A percentile compares a stretch with the other conserved stretches of the same genome.
These are phyloP conservation scores for Diadegma fenestrale DNA, from an alignment of 2,888 invertebrate genomes.

Conservation along the genomic window DNA sequence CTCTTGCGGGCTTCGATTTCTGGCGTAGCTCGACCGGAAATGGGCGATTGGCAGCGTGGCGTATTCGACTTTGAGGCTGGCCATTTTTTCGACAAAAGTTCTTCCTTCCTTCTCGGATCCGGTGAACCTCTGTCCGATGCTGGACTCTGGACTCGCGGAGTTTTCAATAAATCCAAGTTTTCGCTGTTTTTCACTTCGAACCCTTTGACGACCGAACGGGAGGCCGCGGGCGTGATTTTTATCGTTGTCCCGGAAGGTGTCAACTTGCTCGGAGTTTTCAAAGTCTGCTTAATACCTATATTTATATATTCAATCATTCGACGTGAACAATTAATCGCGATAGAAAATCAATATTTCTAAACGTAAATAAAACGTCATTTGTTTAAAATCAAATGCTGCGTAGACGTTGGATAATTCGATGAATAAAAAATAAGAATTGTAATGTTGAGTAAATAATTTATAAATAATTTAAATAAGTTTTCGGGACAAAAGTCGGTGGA, in stretches of 20 bases:
- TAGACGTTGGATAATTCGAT: not conserved
- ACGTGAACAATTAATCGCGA: slow-evolving; percentile 47
- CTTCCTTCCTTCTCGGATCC: slow-evolving; percentile 79
- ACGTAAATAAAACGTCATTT: not conserved
- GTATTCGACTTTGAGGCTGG: slow-evolving; percentile 83
- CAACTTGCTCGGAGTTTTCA: slow-evolving; percentile 74
- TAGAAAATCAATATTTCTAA: not conserved
- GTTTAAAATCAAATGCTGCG: not conserved
- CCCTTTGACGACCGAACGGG: slow-evolving; percentile 78
- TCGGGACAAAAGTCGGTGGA: not conserved
- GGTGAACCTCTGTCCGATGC: slow-evolving; percentile 78
- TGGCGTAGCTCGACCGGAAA: slow-evolving; percentile 85
- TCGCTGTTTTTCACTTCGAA: slow-evolving; percentile 78
- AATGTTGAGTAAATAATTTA: not conserved
- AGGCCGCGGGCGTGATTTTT: slow-evolving; percentile 80
- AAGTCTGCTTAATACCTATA: slow-evolving; percentile 85
- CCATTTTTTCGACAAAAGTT: slow-evolving; percentile 80
- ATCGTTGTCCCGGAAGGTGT: slow-evolving; percentile 74
- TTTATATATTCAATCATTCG: slow-evolving; percentile 60
- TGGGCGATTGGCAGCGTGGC: slow-evolving; percentile 90
- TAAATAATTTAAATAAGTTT: not conserved
- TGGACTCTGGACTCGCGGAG: slow-evolving; percentile 77
- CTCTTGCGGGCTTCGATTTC: slow-evolving; percentile 81
- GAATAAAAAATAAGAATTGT: not conserved
- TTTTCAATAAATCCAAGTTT: slow-evolving; percentile 73